Evolutionary conservation across 2,113 vertebrate genomes (phyloP).

Genomic region (Tupaia chinensis): DNA sequence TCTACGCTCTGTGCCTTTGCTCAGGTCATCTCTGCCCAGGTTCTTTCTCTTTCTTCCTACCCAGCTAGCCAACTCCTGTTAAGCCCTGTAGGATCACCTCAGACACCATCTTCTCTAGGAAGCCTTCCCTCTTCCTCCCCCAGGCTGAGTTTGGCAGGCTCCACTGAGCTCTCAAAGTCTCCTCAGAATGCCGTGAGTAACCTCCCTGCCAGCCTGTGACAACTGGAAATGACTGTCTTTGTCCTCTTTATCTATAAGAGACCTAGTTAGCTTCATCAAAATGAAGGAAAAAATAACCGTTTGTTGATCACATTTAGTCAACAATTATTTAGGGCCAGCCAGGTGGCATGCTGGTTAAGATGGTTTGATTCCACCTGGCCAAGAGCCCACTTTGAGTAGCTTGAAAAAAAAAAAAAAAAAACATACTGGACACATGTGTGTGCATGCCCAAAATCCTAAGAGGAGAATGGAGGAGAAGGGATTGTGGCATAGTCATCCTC

Average conservation of each 20-base stretch:
- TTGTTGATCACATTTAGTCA: background rate
- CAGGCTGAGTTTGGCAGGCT: background rate
- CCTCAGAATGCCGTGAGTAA: background rate
- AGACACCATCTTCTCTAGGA: background rate
- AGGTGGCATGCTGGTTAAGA: no score
- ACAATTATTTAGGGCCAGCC: background rate
- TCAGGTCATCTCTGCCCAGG: background rate
- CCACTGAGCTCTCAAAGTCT: background rate
- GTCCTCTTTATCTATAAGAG: background rate
- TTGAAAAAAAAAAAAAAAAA: no score
- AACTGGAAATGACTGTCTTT: background rate
- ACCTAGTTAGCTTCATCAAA: background rate
- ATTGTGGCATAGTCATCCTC: no score
- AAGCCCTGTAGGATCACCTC: background rate
- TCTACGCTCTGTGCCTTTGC: accelerated
- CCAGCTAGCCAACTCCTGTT: background rate
- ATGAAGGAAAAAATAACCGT: background rate
- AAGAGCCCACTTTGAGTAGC: no score
- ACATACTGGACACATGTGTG: no score
- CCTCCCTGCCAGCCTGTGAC: background rate
- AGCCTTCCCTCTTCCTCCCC: background rate
- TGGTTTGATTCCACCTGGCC: no score
- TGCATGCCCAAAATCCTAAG: no score
- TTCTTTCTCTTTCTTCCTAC: background rate
- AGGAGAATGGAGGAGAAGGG: no score